phyloP scores from a whole-genome alignment of 1,140 invertebrate species.

The Cataglyphis hispanica region DNA sequence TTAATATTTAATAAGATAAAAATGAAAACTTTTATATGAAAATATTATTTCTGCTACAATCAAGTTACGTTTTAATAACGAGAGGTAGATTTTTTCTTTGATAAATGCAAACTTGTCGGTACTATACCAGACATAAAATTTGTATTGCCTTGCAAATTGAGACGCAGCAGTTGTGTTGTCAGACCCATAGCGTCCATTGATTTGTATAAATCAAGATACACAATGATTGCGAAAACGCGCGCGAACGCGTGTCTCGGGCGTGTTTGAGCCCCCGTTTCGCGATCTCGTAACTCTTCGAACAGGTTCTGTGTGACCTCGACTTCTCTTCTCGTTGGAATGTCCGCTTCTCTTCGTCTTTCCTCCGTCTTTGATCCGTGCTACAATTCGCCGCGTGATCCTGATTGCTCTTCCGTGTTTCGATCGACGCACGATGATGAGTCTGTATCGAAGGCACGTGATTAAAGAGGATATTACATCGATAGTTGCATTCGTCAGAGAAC shows the following conservation, averaged over 20 bases:
- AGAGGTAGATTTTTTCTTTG: background rate
- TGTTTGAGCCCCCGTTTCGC: conserved; percentile 53
- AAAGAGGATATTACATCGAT: conserved; percentile 4
- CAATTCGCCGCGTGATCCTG: conserved; percentile 57
- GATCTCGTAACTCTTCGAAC: conserved; percentile 67
- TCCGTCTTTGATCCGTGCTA: conserved; percentile 15
- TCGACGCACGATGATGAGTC: conserved; percentile 47
- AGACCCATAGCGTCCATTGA: conserved; percentile 7
- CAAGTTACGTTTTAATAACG: background rate
- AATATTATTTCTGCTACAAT: background rate
- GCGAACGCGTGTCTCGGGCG: conserved; percentile 49
- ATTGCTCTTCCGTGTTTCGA: conserved; percentile 63
- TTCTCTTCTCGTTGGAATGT: conserved; percentile 61
- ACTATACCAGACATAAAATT: conserved; percentile 19
- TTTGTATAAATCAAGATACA: conserved; percentile 47
- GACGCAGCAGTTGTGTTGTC: conserved; percentile 2
- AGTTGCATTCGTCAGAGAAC: background rate
- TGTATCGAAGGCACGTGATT: conserved; percentile 64
- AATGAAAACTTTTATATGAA: background rate
- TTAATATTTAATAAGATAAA: background rate
- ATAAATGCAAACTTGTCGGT: conserved; percentile 9
- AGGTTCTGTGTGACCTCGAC: conserved; percentile 66
- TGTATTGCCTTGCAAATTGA: conserved; percentile 34
- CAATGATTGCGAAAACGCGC: conserved; percentile 50
- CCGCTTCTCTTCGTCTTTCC: conserved; percentile 5